A percentile compares a stretch with the other conserved stretches of the same genome.
Conservation (phyloP, 2,888 invertebrate species). For the Vesta saturnalis region DNA sequence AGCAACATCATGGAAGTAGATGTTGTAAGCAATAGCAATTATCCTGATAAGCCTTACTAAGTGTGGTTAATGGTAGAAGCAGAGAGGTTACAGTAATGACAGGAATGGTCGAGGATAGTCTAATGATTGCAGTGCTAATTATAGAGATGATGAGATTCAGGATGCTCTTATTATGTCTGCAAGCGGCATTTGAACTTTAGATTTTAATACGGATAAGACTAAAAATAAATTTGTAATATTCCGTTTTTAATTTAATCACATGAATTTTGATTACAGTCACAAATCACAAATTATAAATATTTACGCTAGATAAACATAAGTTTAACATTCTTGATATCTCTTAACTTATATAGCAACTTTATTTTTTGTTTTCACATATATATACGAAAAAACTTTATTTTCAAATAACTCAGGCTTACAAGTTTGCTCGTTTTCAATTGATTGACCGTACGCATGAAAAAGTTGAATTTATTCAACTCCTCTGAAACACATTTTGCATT, state of each 20-base stretch:
- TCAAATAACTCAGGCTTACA: conserved; percentile 22
- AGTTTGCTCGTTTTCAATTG: conserved; percentile 24
- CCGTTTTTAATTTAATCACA: not conserved
- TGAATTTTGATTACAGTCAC: not conserved
- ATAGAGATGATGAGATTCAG: conserved; percentile 48
- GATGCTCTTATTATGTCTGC: conserved; percentile 47
- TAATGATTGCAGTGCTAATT: conserved; percentile 49
- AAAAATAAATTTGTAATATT: conserved; percentile 5
- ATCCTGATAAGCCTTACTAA: conserved; percentile 35
- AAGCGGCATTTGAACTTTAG: conserved; percentile 36
- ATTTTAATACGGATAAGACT: not conserved
- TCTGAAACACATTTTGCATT: conserved; percentile 14
- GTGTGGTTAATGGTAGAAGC: conserved; percentile 30
- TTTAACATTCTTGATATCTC: not conserved
- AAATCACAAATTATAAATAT: no score
- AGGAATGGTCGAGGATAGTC: conserved; percentile 43
- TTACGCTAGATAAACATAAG: no score
- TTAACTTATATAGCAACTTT: not conserved
- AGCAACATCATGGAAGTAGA: conserved; percentile 26
- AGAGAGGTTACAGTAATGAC: conserved; percentile 36
- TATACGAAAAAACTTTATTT: not conserved
- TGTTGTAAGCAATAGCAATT: conserved; percentile 35
- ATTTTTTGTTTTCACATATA: conserved; percentile 3
- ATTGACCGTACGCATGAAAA: conserved; percentile 24
- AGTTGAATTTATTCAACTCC: conserved; percentile 20